A percentile compares a stretch with the other conserved stretches of the same genome.
Conservation (phyloP, 2,888 invertebrate genomes). For the Pristionchus fissidentatus region DNA sequence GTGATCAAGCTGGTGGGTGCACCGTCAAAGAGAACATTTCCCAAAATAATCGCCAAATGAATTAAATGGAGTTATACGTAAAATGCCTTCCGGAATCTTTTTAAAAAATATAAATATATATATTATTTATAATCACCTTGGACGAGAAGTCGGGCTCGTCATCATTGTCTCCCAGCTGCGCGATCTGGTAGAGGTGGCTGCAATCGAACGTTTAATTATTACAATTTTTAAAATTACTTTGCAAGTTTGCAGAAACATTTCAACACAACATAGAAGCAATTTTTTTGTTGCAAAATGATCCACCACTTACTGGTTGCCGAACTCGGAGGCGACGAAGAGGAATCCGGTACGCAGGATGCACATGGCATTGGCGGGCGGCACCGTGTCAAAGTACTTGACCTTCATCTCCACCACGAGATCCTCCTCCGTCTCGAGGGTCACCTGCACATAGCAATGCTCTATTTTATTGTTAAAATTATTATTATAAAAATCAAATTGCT, state of each 20-base stretch:
- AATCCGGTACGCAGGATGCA: conserved; percentile 99
- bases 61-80: too few relatives aligned
- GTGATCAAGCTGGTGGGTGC: neutral
- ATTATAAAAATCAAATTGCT: neutral
- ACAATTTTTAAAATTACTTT: neutral
- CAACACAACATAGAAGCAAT: neutral
- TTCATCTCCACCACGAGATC: conserved; percentile 98
- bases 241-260: neutral
- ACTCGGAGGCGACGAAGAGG: conserved; percentile 96
- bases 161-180: conserved; percentile 98
- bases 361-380: conserved; percentile 95
- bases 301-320: conserved; percentile 96
- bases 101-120: neutral
- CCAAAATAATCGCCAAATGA: too few relatives aligned
- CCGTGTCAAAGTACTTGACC: conserved; percentile 98
- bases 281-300: neutral
- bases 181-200: conserved; percentile 97
- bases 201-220: neutral
- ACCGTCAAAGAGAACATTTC: too few relatives aligned
- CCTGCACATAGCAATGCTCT: conserved; percentile 47
- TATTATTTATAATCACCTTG: conserved; percentile 78
- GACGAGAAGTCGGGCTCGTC: conserved; percentile 99
- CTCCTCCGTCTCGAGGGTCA: conserved; percentile 93
- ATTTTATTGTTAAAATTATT: neutral
- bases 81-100: too few relatives aligned